Base-by-base conservation (phyloP, 92 coral and sea anemone species). In the Metridium senile region DNA sequence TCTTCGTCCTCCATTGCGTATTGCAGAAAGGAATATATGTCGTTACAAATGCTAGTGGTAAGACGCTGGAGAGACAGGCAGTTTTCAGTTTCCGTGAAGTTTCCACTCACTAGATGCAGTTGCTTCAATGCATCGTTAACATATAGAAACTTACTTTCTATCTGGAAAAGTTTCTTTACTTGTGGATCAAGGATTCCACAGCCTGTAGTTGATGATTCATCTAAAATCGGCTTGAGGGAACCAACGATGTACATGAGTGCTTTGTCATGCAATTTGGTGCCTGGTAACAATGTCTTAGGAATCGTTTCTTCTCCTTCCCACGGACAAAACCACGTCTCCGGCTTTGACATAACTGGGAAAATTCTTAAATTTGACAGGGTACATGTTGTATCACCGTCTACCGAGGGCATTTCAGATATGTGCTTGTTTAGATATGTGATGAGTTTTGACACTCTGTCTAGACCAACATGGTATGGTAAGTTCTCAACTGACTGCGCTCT, bases 271-370 rank as follows among this genome's bases (percentile, higher is more conserved):
- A 90, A 45, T 32, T 93, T 90, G 29, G 68, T 68, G 11, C 96
- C 84, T 0, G 93, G 46, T 19, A 87, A 76, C 74, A 93, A 59
- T 72, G 45, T 56, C 30, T 66, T 30, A 47, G 16, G 18, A 33
- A 18, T n/a, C n/a, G n/a, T n/a, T 46, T 77, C 63, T n/a, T n/a
- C n/a, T 18, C 98, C 98, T 76, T 66, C 72, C 98, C 98, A 93
- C 22, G 84, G 89, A 58, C 87, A 77, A 34, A 56, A 35, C 56
- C 78, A 84, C 27, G 62, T 47, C 52, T 74, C 46, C 0, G 98
- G 98, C 52, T 85, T 87, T 1, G 20, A 4, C 21, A 85, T 78
- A 51, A 85, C 90, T 11, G 98, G 98, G 66, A 93, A 84, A 59
- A 93, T 87, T 39, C 32, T 33, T 71, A 51, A 29, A 32, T 62